Conservation (phyloP, 64 coral and sea anemone species). For the Orbicella faveolata region DNA sequence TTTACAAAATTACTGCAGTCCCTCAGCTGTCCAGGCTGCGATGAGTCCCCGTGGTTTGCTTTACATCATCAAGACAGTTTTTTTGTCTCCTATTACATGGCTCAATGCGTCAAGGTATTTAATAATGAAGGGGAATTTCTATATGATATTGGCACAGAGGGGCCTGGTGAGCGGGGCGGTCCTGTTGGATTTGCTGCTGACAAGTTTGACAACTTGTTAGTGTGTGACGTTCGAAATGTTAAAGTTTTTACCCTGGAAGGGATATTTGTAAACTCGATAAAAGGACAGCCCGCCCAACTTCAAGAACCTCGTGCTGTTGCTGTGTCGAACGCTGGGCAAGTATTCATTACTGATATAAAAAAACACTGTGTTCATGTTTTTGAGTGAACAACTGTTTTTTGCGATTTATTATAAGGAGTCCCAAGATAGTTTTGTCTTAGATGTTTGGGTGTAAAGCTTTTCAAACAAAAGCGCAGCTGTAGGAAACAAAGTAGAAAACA, state of each 20-base stretch:
- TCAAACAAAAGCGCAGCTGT: too few relatives aligned
- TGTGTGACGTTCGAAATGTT: not conserved
- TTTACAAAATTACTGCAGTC: not conserved
- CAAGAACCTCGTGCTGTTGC: conserved; percentile 1
- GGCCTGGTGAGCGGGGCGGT: not conserved
- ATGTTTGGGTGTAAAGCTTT: too few relatives aligned
- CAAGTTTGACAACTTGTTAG: too few relatives aligned
- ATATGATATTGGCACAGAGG: not conserved
- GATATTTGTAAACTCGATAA: conserved; percentile 13
- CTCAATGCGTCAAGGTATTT: not conserved
- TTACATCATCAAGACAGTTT: not conserved
- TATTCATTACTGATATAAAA: not conserved
- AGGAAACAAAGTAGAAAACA: too few relatives aligned
- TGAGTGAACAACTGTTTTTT: too few relatives aligned
- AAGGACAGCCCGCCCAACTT: not conserved
- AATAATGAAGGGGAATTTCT: too few relatives aligned
- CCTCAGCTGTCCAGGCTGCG: not conserved
- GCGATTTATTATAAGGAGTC: too few relatives aligned
- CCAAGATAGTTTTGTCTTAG: too few relatives aligned
- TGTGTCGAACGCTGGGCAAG: not conserved
- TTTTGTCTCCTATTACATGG: not conserved
- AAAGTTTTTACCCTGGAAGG: conserved; percentile 30
- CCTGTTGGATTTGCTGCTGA: too few relatives aligned
- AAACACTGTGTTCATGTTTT: conserved; percentile 5
- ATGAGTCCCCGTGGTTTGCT: not conserved